These are phyloP conservation scores for Chromoteleia sp. DNA, from an alignment of 2,888 invertebrate species.

Conservation along the genomic window DNA sequence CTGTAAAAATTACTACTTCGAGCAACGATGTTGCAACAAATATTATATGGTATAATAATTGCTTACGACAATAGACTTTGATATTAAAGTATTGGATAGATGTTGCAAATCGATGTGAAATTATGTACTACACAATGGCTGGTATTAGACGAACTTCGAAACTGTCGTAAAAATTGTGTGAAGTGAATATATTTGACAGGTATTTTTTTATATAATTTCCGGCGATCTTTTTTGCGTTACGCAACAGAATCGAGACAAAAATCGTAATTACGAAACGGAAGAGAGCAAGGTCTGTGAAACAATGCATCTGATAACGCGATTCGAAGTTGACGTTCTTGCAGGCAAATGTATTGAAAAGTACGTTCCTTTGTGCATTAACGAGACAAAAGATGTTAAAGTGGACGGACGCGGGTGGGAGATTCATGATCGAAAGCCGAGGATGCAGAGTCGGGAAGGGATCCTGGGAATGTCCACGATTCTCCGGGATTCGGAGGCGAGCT, in stretches of 20 bases:
- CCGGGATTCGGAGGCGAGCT: slow-evolving; percentile 51
- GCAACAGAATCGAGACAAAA: not conserved
- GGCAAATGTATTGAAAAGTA: slow-evolving; percentile 43
- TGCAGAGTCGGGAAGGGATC: slow-evolving; percentile 54
- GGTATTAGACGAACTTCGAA: too few species aligned
- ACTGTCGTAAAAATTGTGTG: too few species aligned
- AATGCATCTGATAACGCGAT: slow-evolving; percentile 14
- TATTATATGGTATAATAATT: too few species aligned
- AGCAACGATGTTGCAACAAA: too few species aligned
- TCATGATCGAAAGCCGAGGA: slow-evolving; percentile 50
- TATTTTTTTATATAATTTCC: too few species aligned
- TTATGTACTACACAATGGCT: too few species aligned
- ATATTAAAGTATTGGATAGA: too few species aligned
- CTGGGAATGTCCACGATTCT: slow-evolving; percentile 61
- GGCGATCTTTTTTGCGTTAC: not conserved
- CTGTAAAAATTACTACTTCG: too few species aligned
- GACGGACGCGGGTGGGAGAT: slow-evolving; percentile 38
- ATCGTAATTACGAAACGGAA: too few species aligned
- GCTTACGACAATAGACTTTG: too few species aligned
- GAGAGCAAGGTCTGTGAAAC: not conserved
- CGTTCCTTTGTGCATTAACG: slow-evolving; percentile 44
- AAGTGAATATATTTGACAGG: too few species aligned
- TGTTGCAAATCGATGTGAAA: too few species aligned
- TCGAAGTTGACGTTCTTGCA: slow-evolving; percentile 5
- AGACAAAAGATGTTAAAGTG: slow-evolving; percentile 44